phyloP scores from a whole-genome alignment of 2,113 vertebrate species.

The Pituophis catenifer region DNA sequence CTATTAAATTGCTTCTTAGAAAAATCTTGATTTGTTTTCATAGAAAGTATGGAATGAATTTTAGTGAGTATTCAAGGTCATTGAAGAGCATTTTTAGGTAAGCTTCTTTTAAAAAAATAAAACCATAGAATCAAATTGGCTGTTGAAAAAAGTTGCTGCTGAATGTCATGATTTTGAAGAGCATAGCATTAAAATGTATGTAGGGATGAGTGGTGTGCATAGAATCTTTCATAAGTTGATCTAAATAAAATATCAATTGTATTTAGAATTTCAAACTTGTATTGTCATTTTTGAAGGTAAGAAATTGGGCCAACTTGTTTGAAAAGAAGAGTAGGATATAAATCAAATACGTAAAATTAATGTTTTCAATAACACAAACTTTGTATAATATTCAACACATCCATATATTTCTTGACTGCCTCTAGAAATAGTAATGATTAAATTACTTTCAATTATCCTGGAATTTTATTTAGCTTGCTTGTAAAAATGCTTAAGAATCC shows the following conservation, averaged over 20 bases:
- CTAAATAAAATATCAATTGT: neutral
- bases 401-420: neutral
- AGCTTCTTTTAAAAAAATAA: neutral
- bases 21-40: neutral
- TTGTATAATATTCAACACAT: neutral
- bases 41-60: neutral
- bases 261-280: neutral
- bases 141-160: neutral
- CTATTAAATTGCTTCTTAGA: neutral
- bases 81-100: neutral
- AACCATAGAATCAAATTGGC: neutral
- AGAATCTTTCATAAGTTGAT: neutral
- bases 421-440: neutral
- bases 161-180: neutral
- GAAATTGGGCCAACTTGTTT: neutral
- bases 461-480: accelerated
- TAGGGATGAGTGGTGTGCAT: neutral
- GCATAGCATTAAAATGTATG: neutral
- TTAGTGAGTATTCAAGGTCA: neutral
- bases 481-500: neutral
- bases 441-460: neutral
- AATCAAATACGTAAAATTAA: neutral
- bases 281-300: slow-evolving; percentile 12
- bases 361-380: neutral
- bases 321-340: neutral